phyloP scores from a whole-genome alignment of 2,113 vertebrate species.

The Clarias gariepinus region DNA sequence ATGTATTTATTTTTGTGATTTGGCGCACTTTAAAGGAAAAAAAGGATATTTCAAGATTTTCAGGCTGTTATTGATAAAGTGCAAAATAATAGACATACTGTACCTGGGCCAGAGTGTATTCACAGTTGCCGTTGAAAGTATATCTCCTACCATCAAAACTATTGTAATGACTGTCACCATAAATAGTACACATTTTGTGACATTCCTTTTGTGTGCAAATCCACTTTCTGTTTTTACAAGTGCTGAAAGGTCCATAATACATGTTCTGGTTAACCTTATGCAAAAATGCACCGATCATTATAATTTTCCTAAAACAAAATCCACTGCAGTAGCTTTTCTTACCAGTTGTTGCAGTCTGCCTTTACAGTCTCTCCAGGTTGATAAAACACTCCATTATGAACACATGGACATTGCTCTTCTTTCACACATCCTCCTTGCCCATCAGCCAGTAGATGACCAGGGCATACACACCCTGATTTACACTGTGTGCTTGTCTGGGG shows the following conservation, averaged over 20 bases:
- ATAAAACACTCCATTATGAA: constrained; percentile 79
- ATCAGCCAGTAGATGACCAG: constrained; percentile 75
- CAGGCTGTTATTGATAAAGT: not conserved
- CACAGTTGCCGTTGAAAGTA: constrained; percentile 84
- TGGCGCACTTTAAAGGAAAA: not conserved
- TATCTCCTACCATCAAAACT: constrained; percentile 88
- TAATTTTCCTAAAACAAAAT: not conserved
- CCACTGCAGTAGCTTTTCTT: constrained; percentile 24
- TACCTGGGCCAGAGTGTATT: constrained; percentile 89
- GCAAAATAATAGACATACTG: constrained; percentile 28
- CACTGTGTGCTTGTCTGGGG: constrained; percentile 80
- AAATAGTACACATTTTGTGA: constrained; percentile 80
- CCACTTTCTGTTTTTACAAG: constrained; percentile 82
- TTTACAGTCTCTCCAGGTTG: constrained; percentile 74
- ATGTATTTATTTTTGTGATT: not conserved
- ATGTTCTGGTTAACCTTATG: not conserved
- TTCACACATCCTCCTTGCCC: constrained; percentile 78
- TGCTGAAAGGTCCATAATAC: constrained; percentile 68
- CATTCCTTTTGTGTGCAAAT: constrained; percentile 79
- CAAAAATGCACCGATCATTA: not conserved
- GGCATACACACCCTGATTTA: constrained; percentile 87
- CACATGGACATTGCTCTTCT: constrained; percentile 79
- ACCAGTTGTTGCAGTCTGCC: constrained; percentile 91
- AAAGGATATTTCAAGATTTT: not conserved
- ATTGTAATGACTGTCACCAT: constrained; percentile 88